Conservation (phyloP, 2,888 invertebrate species). For the Drosophila hamatofila region DNA sequence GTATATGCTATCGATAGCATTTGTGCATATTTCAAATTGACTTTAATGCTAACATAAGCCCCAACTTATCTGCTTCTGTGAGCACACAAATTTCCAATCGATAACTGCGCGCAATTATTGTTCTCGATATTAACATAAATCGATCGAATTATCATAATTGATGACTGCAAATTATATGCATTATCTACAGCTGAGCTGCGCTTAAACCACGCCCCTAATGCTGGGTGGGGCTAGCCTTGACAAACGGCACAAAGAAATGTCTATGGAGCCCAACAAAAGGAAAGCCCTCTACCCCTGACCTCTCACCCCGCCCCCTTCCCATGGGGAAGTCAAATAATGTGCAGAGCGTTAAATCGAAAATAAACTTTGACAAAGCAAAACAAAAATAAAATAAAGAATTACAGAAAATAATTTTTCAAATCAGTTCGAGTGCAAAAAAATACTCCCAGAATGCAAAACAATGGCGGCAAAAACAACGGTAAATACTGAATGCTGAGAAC, state of each 20-base stretch:
- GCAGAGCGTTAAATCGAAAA: slow-evolving; percentile 70
- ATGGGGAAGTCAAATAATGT: slow-evolving; percentile 49
- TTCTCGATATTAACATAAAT: neutral
- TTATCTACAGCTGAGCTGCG: slow-evolving; percentile 32
- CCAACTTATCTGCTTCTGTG: neutral
- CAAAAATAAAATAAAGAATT: slow-evolving; percentile 8
- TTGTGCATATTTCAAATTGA: neutral
- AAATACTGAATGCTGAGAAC: slow-evolving; percentile 41
- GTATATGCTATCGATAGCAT: neutral
- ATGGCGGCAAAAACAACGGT: slow-evolving; percentile 31
- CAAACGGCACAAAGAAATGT: neutral
- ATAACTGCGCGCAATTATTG: neutral
- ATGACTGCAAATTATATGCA: slow-evolving; percentile 7
- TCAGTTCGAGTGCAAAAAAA: slow-evolving; percentile 56
- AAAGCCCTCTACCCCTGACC: neutral
- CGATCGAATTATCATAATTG: slow-evolving; percentile 6
- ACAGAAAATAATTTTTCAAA: slow-evolving; percentile 60
- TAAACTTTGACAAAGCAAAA: slow-evolving; percentile 45
- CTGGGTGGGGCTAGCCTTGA: neutral
- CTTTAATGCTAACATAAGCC: neutral
- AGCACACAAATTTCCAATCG: neutral
- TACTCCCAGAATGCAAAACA: slow-evolving; percentile 43
- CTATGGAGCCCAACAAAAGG: slow-evolving; percentile 3
- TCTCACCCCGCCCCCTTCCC: neutral
- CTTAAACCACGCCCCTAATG: neutral